phyloP scores from a whole-genome alignment of 2,113 vertebrate genomes.

The Elephas maximus region DNA sequence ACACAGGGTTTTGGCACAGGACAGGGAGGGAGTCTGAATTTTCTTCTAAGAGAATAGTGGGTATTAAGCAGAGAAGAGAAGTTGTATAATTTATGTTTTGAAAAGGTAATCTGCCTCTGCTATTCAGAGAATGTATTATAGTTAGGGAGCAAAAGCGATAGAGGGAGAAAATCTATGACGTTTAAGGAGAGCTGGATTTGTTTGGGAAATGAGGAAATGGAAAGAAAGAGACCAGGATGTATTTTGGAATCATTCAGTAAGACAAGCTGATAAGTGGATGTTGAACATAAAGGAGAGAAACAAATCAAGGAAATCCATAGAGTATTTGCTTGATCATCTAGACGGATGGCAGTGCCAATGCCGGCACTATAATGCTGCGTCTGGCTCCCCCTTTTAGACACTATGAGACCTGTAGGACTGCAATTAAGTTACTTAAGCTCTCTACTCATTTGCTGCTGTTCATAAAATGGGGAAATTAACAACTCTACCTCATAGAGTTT shows the following conservation, averaged over 20 bases:
- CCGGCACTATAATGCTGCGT: fast-evolving
- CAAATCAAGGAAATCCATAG: background rate
- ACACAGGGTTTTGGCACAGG: background rate
- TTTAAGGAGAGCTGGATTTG: background rate
- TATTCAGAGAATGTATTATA: background rate
- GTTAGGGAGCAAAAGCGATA: background rate
- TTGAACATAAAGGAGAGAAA: background rate
- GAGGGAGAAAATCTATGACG: background rate
- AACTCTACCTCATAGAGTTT: background rate
- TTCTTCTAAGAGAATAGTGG: background rate
- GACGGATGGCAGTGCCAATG: background rate
- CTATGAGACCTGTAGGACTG: background rate
- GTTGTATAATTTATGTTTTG: background rate
- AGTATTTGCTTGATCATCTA: background rate
- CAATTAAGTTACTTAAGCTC: background rate
- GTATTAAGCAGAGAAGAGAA: background rate
- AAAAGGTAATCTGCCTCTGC: slow-evolving; percentile 3
- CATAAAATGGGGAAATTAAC: slow-evolving; percentile 31
- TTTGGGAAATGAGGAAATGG: background rate
- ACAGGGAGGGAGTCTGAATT: background rate
- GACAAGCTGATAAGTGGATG: background rate
- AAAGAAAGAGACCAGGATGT: background rate
- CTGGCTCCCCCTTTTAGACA: background rate
- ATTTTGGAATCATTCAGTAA: background rate
- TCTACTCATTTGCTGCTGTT: background rate